Evolutionary conservation across 1,140 invertebrate genomes (phyloP).

Genomic region (Formica exsecta): DNA sequence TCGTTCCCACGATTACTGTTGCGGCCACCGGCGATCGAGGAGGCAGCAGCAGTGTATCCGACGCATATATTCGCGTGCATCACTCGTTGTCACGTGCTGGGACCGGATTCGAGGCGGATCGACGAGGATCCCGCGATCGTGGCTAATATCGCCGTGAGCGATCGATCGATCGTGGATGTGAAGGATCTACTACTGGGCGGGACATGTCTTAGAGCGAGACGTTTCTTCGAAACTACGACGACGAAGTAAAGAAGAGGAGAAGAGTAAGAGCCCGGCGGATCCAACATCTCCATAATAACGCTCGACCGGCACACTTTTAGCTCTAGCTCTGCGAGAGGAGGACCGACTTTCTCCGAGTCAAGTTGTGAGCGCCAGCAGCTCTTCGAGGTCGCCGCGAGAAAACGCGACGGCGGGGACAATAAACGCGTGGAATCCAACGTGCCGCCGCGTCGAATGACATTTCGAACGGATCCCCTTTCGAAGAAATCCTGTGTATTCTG

Average conservation of each 20-base stretch:
- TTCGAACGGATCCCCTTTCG: slow-evolving; percentile 8
- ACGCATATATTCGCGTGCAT: neutral
- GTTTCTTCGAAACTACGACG: neutral
- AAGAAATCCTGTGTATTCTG: neutral
- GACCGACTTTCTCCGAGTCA: slow-evolving; percentile 78
- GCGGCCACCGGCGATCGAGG: slow-evolving; percentile 21
- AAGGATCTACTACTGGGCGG: neutral
- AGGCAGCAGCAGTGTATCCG: neutral
- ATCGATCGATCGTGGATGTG: neutral
- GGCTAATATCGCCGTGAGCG: no score
- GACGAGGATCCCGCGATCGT: neutral
- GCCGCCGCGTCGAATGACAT: neutral
- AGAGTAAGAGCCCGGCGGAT: slow-evolving; percentile 25
- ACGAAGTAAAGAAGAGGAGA: neutral
- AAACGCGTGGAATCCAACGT: neutral
- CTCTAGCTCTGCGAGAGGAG: slow-evolving; percentile 56
- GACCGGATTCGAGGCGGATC: slow-evolving; percentile 4
- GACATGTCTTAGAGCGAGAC: slow-evolving; percentile 2
- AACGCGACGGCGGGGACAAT: slow-evolving; percentile 31
- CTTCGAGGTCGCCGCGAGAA: slow-evolving; percentile 59
- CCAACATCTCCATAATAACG: slow-evolving; percentile 23
- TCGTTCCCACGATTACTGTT: slow-evolving; percentile 59
- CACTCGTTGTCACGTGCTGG: slow-evolving; percentile 20
- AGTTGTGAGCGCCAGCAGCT: slow-evolving; percentile 33
- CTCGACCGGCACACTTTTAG: slow-evolving; percentile 75